Evolutionary conservation across 2,888 invertebrate species (phyloP), one percentile per base, ranked within the genome.

Genomic region (Polydrusus cervinus): DNA sequence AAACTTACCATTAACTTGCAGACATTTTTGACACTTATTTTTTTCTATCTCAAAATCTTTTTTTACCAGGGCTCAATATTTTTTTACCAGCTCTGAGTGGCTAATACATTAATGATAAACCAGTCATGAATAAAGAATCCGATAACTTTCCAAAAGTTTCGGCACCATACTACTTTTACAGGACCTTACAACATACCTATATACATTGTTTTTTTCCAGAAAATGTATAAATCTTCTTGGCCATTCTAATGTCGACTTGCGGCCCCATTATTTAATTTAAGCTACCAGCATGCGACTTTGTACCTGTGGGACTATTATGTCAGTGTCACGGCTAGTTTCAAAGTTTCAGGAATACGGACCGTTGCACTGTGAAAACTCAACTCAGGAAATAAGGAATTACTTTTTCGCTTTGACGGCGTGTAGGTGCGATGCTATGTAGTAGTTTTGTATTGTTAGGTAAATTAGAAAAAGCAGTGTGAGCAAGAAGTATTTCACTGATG

Each of bases 241-340:
- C 20, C 20, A 51, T 51, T 51, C 20, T 51, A 51, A 51, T 51
- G 51, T 20, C 16, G 51, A 51, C 51, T 20, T 51, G 8, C 51
- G 20, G 51, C 16, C 51, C 51, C 51, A 51, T 51, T 51, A 51
- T 51, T 51, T 51, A 51, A 51, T 51, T 51, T 51, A 51, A 51
- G 51, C 20, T 10, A 11, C 20, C 51, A 20, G 20, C 18, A 51
- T 25, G 20, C 49, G 16, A 49, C 49, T 18, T 49, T 5, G 49
- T 20, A 51, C 51, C 51, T 20, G 51, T 10, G 51, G 51, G 20
- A 51, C 18, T 51, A 51, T 51, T 51, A 51, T 51, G 51, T 51
- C 51, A 51, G 20, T 51, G 51, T 51, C 51, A 51, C 11, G 18
- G 20, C 20, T 51, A 51, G 51, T 51, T 51, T 51, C 20, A 51